Conservation (phyloP, 2,888 invertebrate species). For the Chymomyza caudatula region DNA sequence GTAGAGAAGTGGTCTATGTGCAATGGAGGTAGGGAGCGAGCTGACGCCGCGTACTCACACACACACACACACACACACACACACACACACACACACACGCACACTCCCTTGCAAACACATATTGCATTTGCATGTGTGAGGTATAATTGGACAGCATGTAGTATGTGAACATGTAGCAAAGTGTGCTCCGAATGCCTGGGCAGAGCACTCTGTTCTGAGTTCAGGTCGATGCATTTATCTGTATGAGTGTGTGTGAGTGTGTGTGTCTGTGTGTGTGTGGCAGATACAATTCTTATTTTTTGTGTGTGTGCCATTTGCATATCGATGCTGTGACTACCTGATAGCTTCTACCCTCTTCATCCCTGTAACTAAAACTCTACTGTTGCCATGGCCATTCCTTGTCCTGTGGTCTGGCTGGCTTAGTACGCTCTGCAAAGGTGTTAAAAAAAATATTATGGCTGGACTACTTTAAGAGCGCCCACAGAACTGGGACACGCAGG, state of each 20-base stretch:
- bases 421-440: neutral
- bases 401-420: neutral
- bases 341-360: constrained; percentile 19
- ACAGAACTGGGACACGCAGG: neutral
- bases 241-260: neutral
- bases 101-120: no score
- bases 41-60: neutral
- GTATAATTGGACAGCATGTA: constrained; percentile 63
- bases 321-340: constrained; percentile 51
- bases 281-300: constrained; percentile 49
- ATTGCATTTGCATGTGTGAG: constrained; percentile 69
- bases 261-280: constrained; percentile 41
- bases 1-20: neutral
- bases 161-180: neutral
- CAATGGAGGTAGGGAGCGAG: neutral
- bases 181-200: constrained; percentile 12
- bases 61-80: neutral
- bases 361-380: neutral
- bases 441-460: neutral
- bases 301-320: constrained; percentile 49
- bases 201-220: neutral
- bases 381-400: neutral
- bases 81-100: neutral
- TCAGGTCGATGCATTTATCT: neutral
- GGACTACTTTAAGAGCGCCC: neutral